Conservation (phyloP, 2,797 vertebrate species). For the Cephalopachus bancanus region DNA sequence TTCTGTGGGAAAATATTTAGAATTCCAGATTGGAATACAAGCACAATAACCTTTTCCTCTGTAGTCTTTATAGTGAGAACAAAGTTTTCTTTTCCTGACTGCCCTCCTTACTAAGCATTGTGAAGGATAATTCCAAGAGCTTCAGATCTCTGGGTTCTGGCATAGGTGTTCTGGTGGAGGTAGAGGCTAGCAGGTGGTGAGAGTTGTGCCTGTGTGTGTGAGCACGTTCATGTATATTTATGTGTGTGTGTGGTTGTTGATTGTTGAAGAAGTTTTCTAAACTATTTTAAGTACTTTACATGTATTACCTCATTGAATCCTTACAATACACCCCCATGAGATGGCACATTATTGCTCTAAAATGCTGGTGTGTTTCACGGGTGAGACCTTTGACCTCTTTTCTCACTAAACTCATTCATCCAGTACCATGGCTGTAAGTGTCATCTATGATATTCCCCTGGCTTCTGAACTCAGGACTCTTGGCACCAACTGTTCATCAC, state of each 20-base stretch:
- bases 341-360: neutral
- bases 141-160: neutral
- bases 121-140: neutral
- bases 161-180: neutral
- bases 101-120: neutral
- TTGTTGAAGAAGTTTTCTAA: neutral
- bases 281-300: neutral
- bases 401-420: neutral
- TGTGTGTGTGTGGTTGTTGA: neutral
- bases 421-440: neutral
- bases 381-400: neutral
- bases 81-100: neutral
- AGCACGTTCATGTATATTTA: too few relatives aligned
- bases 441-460: neutral
- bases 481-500: neutral
- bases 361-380: neutral
- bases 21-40: constrained; percentile 8
- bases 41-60: neutral
- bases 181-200: neutral
- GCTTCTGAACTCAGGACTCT: neutral
- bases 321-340: neutral
- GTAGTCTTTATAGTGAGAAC: neutral
- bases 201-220: neutral
- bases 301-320: neutral
- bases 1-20: neutral